Percentiles rank a stretch among this genome's conserved stretches.
Conservation (phyloP, 2,113 vertebrate species). For the Hypocryptadius cinnamomeus region DNA sequence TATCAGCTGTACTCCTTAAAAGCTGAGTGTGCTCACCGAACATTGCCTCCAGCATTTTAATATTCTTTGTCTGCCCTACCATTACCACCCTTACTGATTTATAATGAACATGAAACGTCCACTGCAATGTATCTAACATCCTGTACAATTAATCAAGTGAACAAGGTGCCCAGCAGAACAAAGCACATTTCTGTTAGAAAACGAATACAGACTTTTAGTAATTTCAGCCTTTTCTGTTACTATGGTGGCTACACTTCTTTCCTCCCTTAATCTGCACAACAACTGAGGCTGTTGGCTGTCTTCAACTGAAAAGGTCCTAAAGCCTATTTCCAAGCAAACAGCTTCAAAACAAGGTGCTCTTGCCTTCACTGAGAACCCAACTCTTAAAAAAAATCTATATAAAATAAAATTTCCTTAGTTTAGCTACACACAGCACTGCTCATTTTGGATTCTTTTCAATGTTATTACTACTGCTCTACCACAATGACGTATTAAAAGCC, state of each 20-base stretch:
- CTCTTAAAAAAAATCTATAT: not conserved
- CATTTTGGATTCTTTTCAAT: not conserved
- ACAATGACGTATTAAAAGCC: not conserved
- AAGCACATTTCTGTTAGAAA: not conserved
- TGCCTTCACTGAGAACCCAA: not conserved
- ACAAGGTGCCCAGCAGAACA: not conserved
- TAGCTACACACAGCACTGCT: not conserved
- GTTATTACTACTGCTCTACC: not conserved
- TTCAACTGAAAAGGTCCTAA: not conserved
- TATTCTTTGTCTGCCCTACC: not conserved
- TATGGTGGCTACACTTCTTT: not conserved
- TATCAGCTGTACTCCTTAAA: not conserved
- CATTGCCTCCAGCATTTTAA: not conserved
- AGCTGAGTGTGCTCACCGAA: not conserved
- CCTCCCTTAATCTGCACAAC: not conserved
- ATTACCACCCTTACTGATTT: not conserved
- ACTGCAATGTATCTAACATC: not conserved
- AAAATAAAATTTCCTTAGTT: not conserved
- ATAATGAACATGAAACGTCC: not conserved
- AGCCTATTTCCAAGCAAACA: not conserved
- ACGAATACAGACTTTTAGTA: not conserved
- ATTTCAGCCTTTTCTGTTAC: not conserved
- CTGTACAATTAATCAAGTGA: not conserved
- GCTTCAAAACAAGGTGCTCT: not conserved
- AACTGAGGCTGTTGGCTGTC: not conserved